A percentile compares a stretch with the other conserved stretches of the same genome.
Conservation (phyloP, 2,888 invertebrate species). For the Drosophila pegasa region DNA sequence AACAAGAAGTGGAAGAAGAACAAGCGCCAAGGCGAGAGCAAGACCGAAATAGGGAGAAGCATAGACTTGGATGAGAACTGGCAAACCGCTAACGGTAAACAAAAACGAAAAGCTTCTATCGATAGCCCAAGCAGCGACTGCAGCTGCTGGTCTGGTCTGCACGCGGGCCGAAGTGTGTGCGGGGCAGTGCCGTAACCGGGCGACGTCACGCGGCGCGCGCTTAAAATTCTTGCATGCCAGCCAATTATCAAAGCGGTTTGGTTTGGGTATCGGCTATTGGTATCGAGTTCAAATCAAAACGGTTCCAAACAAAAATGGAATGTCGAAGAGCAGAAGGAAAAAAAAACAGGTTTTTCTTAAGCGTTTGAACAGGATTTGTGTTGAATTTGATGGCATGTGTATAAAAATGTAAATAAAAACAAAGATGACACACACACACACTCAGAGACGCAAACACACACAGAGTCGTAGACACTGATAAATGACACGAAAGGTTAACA, state of each 20-base stretch:
- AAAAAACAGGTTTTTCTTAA: conserved; percentile 55
- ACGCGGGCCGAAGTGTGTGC: background rate
- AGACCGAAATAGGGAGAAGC: conserved; percentile 5
- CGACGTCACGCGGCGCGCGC: conserved; percentile 68
- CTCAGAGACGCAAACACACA: conserved; percentile 25
- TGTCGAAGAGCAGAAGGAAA: conserved; percentile 39
- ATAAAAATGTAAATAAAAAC: conserved; percentile 56
- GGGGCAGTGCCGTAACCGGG: background rate
- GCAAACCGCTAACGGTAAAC: conserved; percentile 74
- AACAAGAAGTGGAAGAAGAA: conserved; percentile 29
- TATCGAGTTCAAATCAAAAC: conserved; percentile 51
- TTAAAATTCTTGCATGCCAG: conserved; percentile 68
- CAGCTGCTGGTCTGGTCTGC: conserved; percentile 40
- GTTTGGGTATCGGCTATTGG: conserved; percentile 42
- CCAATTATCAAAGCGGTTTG: conserved; percentile 56
- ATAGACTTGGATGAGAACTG: conserved; percentile 34
- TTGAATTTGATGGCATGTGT: conserved; percentile 23
- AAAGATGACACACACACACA: conserved; percentile 38
- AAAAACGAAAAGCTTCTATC: conserved; percentile 60
- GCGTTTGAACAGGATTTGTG: conserved; percentile 53
- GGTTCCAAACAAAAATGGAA: conserved; percentile 28
- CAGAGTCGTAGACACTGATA: conserved; percentile 17
- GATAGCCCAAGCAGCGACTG: conserved; percentile 43
- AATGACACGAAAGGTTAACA: conserved; percentile 21
- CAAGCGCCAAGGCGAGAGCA: conserved; percentile 15